Evolutionary conservation across 2,888 invertebrate species (phyloP).

Genomic region (Liopterus haemorrhoidalis): DNA sequence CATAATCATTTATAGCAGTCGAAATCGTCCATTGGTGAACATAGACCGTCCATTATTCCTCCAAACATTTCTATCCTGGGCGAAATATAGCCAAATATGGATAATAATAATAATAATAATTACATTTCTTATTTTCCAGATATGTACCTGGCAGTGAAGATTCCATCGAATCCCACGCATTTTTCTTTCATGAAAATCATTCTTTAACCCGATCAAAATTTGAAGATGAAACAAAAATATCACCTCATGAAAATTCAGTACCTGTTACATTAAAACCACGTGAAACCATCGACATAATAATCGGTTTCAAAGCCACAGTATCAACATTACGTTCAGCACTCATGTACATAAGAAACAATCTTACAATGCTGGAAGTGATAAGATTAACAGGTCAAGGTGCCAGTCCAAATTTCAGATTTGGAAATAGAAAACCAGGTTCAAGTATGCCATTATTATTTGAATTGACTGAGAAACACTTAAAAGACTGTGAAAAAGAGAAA

Average conservation of each 20-base stretch:
- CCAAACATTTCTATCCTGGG: too few relatives aligned
- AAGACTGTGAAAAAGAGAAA: conserved; percentile 49
- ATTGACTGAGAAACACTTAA: conserved; percentile 55
- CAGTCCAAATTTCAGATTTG: conserved; percentile 79
- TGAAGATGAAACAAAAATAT: conserved; percentile 18
- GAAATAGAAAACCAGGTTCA: conserved; percentile 77
- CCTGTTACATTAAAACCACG: conserved; percentile 56
- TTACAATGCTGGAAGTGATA: conserved; percentile 84
- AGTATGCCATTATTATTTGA: conserved; percentile 74
- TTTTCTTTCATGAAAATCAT: conserved; percentile 28
- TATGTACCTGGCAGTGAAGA: conserved; percentile 34
- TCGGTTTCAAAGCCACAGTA: conserved; percentile 48
- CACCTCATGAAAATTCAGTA: conserved; percentile 48
- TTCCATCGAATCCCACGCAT: conserved; percentile 29
- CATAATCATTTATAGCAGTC: too few relatives aligned
- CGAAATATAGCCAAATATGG: too few relatives aligned
- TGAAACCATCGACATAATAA: conserved; percentile 47
- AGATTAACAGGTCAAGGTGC: conserved; percentile 80
- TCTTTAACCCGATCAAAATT: conserved; percentile 14
- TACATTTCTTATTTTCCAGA: conserved; percentile 28
- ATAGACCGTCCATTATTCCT: too few relatives aligned
- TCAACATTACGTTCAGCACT: conserved; percentile 47
- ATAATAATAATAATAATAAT: background rate
- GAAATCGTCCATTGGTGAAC: too few relatives aligned
- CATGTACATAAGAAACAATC: conserved; percentile 74